phyloP scores from a whole-genome alignment of 2,888 invertebrate species.

The Altica lythri region DNA sequence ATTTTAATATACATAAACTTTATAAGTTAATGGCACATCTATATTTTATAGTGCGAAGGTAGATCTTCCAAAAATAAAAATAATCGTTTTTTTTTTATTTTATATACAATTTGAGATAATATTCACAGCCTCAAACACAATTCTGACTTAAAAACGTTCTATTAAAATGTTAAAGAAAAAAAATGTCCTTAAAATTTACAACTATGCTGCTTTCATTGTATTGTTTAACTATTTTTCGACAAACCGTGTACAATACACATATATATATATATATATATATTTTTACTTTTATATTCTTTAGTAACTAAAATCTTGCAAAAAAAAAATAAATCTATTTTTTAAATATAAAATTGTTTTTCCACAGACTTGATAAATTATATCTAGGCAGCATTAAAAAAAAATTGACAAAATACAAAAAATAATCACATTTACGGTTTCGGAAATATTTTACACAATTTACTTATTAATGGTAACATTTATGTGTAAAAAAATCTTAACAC shows the following conservation, averaged over 20 bases:
- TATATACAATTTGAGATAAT: constrained; percentile 47
- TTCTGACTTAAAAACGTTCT: constrained; percentile 42
- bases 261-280: no score
- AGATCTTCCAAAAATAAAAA: constrained; percentile 43
- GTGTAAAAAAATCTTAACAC: constrained; percentile 8
- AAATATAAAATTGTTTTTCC: no score
- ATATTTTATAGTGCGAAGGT: constrained; percentile 46
- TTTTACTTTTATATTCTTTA: no score
- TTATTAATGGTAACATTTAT: constrained; percentile 30
- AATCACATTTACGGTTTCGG: constrained; percentile 26
- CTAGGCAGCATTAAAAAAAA: constrained; percentile 28
- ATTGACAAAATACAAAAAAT: constrained; percentile 29
- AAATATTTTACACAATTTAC: constrained; percentile 29
- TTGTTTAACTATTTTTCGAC: constrained; percentile 5
- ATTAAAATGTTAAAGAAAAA: constrained; percentile 30
- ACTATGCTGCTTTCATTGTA: constrained; percentile 35
- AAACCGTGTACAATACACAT: neutral
- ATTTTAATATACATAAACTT: constrained; percentile 45
- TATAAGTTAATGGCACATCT: constrained; percentile 52
- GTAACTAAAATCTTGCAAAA: no score
- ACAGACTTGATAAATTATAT: no score
- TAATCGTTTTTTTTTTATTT: constrained; percentile 32
- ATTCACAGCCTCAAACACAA: constrained; percentile 52
- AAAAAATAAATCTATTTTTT: no score
- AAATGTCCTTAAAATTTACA: constrained; percentile 20